These are phyloP conservation scores for Aphelenchoides avenae DNA, from an alignment of 1,140 invertebrate genomes.

Conservation along the genomic window DNA sequence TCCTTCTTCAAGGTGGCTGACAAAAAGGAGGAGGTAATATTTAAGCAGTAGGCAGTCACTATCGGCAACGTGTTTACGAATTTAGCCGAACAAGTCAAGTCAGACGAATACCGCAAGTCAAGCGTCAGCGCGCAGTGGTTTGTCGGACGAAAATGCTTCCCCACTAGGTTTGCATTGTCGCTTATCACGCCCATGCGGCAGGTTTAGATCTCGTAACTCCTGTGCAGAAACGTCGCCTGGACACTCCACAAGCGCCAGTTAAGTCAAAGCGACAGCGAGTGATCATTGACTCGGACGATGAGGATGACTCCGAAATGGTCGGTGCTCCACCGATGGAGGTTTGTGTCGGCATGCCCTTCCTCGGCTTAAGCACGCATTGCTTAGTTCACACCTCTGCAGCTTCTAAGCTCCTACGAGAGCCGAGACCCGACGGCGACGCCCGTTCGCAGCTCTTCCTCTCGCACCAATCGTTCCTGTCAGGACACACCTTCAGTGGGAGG, in stretches of 20 bases:
- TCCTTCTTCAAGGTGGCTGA: constrained; percentile 7
- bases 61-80: too few species aligned
- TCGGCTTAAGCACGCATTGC: background rate
- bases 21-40: background rate
- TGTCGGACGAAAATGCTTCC: background rate
- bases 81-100: background rate
- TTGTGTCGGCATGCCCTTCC: background rate
- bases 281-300: constrained; percentile 47
- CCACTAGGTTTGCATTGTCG: background rate
- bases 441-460: too few species aligned
- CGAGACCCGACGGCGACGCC: too few species aligned
- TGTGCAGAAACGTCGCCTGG: background rate
- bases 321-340: background rate
- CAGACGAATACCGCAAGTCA: background rate
- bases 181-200: background rate
- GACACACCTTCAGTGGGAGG: constrained; percentile 2
- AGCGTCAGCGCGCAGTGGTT: background rate
- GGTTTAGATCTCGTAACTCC: background rate
- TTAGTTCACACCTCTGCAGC: too few species aligned
- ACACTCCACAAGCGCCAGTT: constrained; percentile 6
- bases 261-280: constrained; percentile 32
- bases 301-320: constrained; percentile 34
- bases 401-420: too few species aligned
- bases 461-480: too few species aligned
- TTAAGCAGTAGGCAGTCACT: too few species aligned